These are phyloP conservation scores for Rapana venosa DNA, from an alignment of 2,888 invertebrate genomes.

Conservation along the genomic window DNA sequence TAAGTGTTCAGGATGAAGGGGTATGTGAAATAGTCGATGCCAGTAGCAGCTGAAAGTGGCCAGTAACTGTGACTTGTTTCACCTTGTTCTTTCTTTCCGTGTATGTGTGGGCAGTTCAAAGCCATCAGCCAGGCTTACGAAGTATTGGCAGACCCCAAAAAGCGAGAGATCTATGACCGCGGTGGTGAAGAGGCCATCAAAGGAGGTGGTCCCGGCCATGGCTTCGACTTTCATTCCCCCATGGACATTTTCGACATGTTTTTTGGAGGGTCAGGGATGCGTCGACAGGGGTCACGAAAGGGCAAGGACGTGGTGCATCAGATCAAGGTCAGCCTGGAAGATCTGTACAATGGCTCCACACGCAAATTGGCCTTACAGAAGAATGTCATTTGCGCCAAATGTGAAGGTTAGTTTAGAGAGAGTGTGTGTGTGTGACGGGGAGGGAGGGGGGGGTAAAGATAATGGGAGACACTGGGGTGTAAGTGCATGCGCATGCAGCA, in stretches of 20 bases:
- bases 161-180: constrained; percentile 93
- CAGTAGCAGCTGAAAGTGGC: too few relatives aligned
- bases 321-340: constrained; percentile 90
- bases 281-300: constrained; percentile 70
- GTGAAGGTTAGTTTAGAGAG: constrained; percentile 85
- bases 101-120: constrained; percentile 84
- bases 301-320: constrained; percentile 97
- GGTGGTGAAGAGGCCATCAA: constrained; percentile 97
- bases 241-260: constrained; percentile 99
- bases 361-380: constrained; percentile 96
- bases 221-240: constrained; percentile 88
- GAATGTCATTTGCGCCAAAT: constrained; percentile 96
- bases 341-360: constrained; percentile 94
- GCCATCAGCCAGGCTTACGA: constrained; percentile 98
- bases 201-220: constrained; percentile 84
- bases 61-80: too few relatives aligned
- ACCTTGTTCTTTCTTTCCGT: too few relatives aligned
- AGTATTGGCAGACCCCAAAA: constrained; percentile 95
- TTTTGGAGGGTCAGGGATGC: constrained; percentile 84
- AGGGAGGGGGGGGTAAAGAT: too few relatives aligned
- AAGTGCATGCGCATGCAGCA: too few relatives aligned
- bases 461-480: too few relatives aligned
- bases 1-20: too few relatives aligned
- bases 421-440: too few relatives aligned
- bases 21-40: too few relatives aligned